Evolutionary conservation across 2,797 vertebrate genomes (phyloP), one percentile per base, ranked within the genome.

Genomic region (Onychomys arenicola): DNA sequence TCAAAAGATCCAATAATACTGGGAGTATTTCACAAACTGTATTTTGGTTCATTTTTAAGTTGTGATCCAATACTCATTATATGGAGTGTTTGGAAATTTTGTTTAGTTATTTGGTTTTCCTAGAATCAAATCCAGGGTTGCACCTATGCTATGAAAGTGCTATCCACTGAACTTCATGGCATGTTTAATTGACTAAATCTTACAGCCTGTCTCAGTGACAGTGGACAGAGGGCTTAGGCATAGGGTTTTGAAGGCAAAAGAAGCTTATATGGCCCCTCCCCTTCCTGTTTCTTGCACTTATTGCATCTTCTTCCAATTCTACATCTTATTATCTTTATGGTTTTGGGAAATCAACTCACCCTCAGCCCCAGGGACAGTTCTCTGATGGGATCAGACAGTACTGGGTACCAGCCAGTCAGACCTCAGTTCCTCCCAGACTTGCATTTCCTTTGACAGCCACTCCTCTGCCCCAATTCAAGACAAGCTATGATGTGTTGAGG

Each of bases 401-500:
- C 43, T 92, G 49, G 55, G 40, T 85, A 81, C 87, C 81, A 82
- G 57, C 95, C 71, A 49, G 37, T 55, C 85, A 89, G 77, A 83
- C 52, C 49, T 80, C 49, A 92, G 49, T 55, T 90, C 59, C 69
- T 94, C 83, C 92, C 83, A 96, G 93, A 95, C 78, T 67, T 87
- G 80, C 69, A 80, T 96, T 96, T 95, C 89, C 80, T 96, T 92
- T 96, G 88, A 92, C 91, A 88, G 61, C 67, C 37, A 43, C 29
- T 81, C 83, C 29, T 95, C 63, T 95, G 89, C 71, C 89, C 92
- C 93, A 89, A 93, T 75, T 92, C 90, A 92, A 96, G 92, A 82
- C 96, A 97, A 96, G 63, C 94, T 96, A 73, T 89, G 92, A 93
- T 96, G 90, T 96, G 85, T 92, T 90, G 93, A 85, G 86, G 73